Percentiles rank a stretch among this genome's conserved stretches.
These are phyloP conservation scores for Pterostichus madidus DNA, from an alignment of 2,888 invertebrate species.

Conservation along the genomic window DNA sequence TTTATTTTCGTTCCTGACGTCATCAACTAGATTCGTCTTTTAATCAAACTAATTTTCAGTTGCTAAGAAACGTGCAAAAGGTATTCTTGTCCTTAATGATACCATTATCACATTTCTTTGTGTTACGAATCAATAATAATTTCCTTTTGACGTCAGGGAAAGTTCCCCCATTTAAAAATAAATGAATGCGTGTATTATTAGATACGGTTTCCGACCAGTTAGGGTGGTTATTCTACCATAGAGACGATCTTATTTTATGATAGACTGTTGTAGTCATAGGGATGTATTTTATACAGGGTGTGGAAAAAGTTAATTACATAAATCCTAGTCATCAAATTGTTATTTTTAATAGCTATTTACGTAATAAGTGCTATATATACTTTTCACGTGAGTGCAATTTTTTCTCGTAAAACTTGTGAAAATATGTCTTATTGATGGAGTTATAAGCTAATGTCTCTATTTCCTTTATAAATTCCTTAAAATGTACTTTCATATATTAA, in stretches of 20 bases:
- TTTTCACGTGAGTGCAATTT: too few relatives aligned
- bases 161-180: constrained; percentile 27
- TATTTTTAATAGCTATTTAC: too few relatives aligned
- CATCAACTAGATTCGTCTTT: not conserved
- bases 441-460: too few relatives aligned
- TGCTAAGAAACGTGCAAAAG: constrained; percentile 3
- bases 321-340: too few relatives aligned
- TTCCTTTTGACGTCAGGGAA: constrained; percentile 20
- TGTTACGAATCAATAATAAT: not conserved
- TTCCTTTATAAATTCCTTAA: too few relatives aligned
- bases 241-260: not conserved
- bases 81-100: constrained; percentile 22
- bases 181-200: not conserved
- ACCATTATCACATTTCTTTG: constrained; percentile 13
- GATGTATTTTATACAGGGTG: too few relatives aligned
- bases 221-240: constrained; percentile 9
- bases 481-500: too few relatives aligned
- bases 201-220: not conserved
- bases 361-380: too few relatives aligned
- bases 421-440: too few relatives aligned
- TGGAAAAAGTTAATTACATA: too few relatives aligned
- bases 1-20: constrained; percentile 4
- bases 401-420: too few relatives aligned
- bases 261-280: too few relatives aligned
- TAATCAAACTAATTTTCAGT: constrained; percentile 6